Conservation (phyloP, 2,113 vertebrate genomes). For the Barnardius zonarius region DNA sequence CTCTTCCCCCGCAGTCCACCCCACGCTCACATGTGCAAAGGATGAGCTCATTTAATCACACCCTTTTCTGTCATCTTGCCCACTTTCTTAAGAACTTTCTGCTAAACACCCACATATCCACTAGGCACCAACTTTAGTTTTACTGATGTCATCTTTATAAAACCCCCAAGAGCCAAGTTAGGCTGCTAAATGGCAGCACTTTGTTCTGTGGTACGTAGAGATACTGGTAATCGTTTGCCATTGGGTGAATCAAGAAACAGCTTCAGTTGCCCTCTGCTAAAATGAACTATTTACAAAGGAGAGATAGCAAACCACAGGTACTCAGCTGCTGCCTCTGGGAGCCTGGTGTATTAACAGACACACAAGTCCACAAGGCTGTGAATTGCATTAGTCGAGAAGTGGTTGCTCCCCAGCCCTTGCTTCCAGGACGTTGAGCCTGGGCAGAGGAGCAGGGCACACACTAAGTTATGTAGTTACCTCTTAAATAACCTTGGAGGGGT, state of each 20-base stretch:
- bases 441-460: neutral
- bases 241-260: neutral
- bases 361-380: no score
- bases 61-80: slow-evolving; percentile 1
- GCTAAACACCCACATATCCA: neutral
- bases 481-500: neutral
- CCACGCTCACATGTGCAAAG: neutral
- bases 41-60: slow-evolving; percentile 40
- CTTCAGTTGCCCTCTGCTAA: neutral
- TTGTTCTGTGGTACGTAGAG: rapidly evolving
- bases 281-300: neutral
- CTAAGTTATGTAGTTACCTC: neutral
- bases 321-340: neutral
- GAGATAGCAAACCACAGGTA: neutral
- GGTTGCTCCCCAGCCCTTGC: neutral
- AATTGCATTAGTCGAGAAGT: neutral
- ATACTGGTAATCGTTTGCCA: rapidly evolving
- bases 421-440: neutral
- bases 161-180: rapidly evolving
- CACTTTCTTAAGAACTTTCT: neutral
- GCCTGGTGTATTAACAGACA: neutral
- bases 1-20: neutral
- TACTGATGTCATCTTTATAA: neutral
- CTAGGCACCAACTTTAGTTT: neutral
- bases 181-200: neutral